Evolutionary conservation across 2,797 vertebrate genomes (phyloP), one percentile per base, ranked within the genome.

Genomic region (Molossus alvarezi): DNA sequence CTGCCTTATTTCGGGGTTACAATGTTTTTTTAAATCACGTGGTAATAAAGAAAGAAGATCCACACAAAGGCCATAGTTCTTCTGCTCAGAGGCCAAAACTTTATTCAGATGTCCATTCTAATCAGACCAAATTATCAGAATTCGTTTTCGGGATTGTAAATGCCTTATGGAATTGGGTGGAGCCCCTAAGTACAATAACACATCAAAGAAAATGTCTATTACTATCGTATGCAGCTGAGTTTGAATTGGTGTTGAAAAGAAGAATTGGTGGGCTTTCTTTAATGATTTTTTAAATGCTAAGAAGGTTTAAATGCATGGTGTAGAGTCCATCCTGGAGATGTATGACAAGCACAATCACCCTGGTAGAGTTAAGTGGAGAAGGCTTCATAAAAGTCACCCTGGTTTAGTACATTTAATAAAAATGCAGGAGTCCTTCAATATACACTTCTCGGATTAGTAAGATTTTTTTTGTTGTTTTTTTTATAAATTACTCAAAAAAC

Each of bases 401-500:
- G 27, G 48, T 9, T 71, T 89, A 55, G 37, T 48, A 48, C 27
- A 83, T 51, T 73, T 67, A 27, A 17, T 71, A 82, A 83, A 94
- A 84, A 62, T 33, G 11, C 60, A 45, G 65, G 92, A 80, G n/a
- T 75, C 58, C 79, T 37, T 73, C 51, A 76, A 3, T 67, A 60
- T 89, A 85, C 29, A 72, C 53, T 41, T 76, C 87, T 95, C 71
- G 65, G 5, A 51, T 41, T 45, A 76, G 27, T 37, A 27, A 33
- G 33, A 33, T 33, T 33, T 33, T 33, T 33, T 33, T 33, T 33
- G 33, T 33, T 33, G 33, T 33, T 33, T 33, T 33, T 33, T 33
- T 33, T 33, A 33, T 33, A 33, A 93, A 60, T 91, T 72, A 73
- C 76, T 95, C 77, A 90, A 76, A 65, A 84, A 85, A 88, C 13